Evolutionary conservation across 2,888 invertebrate genomes (phyloP), one percentile per base, ranked within the genome.

Genomic region (Drosophila hamatofila): DNA sequence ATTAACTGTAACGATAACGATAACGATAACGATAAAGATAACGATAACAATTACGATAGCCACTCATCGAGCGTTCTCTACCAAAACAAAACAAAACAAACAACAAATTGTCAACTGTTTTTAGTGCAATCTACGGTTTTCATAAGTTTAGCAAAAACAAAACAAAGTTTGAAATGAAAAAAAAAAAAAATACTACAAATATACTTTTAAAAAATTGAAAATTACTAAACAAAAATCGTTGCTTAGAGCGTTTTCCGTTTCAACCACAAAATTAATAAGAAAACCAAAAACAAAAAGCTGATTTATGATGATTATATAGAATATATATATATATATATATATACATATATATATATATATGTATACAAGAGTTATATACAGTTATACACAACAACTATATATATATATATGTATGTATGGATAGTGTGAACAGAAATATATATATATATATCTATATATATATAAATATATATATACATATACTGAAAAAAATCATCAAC

Each of bases 111-210:
- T 81, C 82, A 83, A 82, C 78, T 83, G 89, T 87, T 81, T 81
- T 89, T 83, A 90, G 87, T 77, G 90, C 71, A 88, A 90, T 87
- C 80, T 87, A 90, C 79, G 89, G 90, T 89, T 88, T 89, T 90
- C 89, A 89, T 83, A 88, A 80, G 66, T 76, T 86, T 88, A 86
- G 79, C 77, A 68, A 75, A 66, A 44, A 75, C 56, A 37, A 37
- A 81, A 65, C 37, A 67, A 66, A 44, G 23, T 23, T 23, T 25
- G 44, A 67, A 61, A 42, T 35, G 51, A 61, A 46, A 57, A 61
- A 42, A 39, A 48, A 61, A 46, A 57, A 57, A 49, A 57, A 41
- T 70, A 48, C 46, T 46, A 58, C n/a, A 64, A 56, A 56, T 42
- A 56, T 56, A 56, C 56, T 23, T 56, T 23, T 56, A 57, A 58